A percentile compares a stretch with the other conserved stretches of the same genome.
These are phyloP conservation scores for Coelinius sp. DNA, from an alignment of 2,888 invertebrate genomes.

Conservation along the genomic window DNA sequence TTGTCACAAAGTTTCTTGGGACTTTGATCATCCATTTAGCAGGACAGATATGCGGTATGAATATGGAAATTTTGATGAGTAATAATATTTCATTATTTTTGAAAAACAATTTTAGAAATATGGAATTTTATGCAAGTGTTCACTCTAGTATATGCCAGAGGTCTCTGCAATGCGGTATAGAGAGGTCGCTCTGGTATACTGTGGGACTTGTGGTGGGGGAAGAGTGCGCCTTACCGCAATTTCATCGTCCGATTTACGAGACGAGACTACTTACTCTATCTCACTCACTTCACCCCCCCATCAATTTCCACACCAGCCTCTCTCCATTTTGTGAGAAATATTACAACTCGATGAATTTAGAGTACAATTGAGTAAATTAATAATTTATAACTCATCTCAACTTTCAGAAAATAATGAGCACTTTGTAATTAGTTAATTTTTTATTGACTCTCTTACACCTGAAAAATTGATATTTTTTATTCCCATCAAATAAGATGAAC, in stretches of 20 bases:
- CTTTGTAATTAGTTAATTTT: background rate
- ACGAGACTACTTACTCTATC: background rate
- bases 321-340: background rate
- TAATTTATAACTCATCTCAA: background rate
- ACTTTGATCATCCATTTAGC: background rate
- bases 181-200: slow-evolving; percentile 10
- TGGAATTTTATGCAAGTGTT: slow-evolving; percentile 8
- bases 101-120: background rate
- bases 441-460: background rate
- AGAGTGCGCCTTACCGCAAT: slow-evolving; percentile 20
- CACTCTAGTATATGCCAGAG: background rate
- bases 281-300: background rate
- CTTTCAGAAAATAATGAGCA: background rate
- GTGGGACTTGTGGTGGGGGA: slow-evolving; percentile 1
- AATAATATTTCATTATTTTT: background rate
- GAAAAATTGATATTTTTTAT: background rate
- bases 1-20: background rate
- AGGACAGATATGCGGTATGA: background rate
- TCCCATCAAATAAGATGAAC: background rate
- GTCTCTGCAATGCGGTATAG: slow-evolving; percentile 26
- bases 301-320: slow-evolving; percentile 2
- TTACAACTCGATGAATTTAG: background rate
- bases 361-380: background rate
- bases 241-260: slow-evolving; percentile 26
- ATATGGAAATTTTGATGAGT: background rate